phyloP scores from a whole-genome alignment of 2,888 invertebrate species.

The Trichacis sp. region DNA sequence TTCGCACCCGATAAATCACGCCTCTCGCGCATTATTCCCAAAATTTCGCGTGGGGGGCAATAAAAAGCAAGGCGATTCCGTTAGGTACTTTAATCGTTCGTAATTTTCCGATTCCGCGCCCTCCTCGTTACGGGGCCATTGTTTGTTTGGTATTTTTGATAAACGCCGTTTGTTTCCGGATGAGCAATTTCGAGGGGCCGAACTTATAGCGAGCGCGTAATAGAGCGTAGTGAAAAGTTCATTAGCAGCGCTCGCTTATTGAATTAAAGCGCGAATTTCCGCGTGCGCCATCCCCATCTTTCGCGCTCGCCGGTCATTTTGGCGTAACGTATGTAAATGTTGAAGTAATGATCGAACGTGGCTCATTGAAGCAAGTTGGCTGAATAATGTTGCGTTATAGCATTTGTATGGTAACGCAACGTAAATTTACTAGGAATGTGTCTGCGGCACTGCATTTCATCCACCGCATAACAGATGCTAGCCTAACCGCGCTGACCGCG shows the following conservation, averaged over 20 bases:
- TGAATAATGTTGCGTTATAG: conserved; percentile 44
- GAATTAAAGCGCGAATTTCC: neutral
- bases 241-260: neutral
- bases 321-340: conserved; percentile 35
- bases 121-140: neutral
- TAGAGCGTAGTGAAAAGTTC: conserved; percentile 1
- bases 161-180: neutral
- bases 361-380: conserved; percentile 42
- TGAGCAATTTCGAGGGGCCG: neutral
- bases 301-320: conserved; percentile 8
- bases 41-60: too few relatives aligned
- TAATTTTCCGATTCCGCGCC: too few relatives aligned
- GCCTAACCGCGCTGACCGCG: conserved; percentile 44
- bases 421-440: conserved; percentile 45
- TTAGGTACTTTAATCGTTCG: too few relatives aligned
- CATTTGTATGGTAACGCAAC: conserved; percentile 43
- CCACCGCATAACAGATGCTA: conserved; percentile 45
- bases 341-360: conserved; percentile 42
- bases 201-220: neutral
- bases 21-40: too few relatives aligned
- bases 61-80: too few relatives aligned
- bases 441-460: conserved; percentile 45
- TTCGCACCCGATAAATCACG: too few relatives aligned
- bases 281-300: neutral
- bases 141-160: neutral